Conservation (phyloP, 2,113 vertebrate genomes). For the Pteruthius melanotis region DNA sequence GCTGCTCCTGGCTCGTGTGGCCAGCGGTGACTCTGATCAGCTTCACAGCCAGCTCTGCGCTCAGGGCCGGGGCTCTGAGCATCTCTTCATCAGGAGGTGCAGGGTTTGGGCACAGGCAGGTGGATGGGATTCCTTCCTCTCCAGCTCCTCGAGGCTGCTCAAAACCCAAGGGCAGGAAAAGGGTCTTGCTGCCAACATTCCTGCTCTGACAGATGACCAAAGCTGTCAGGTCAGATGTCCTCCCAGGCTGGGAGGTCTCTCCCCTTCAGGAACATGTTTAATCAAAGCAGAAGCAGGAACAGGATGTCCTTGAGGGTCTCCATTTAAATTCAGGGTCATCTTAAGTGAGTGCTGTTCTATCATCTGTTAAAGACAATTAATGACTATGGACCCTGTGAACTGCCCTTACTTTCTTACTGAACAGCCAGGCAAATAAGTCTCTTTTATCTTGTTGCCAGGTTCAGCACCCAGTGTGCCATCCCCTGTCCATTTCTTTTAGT, state of each 20-base stretch:
- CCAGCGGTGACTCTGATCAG: not conserved
- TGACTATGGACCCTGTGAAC: not conserved
- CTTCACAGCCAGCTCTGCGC: not conserved
- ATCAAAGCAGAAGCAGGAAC: not conserved
- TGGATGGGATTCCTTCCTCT: not conserved
- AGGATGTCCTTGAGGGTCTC: not conserved
- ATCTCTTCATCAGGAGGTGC: not conserved
- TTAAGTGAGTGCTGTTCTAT: not conserved
- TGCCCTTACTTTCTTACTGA: not conserved
- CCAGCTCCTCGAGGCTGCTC: not conserved
- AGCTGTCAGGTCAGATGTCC: not conserved
- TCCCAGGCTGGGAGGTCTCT: not conserved
- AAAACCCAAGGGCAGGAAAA: not conserved
- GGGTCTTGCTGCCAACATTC: not conserved
- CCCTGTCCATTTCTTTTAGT: not conserved
- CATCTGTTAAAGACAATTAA: not conserved
- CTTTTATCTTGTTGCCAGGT: not conserved
- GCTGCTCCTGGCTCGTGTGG: not conserved
- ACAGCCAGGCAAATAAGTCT: not conserved
- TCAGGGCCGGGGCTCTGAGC: not conserved
- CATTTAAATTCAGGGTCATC: not conserved
- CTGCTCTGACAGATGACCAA: not conserved
- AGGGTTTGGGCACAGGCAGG: not conserved
- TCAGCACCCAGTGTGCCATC: not conserved
- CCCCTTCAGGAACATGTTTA: not conserved